Base-by-base conservation (phyloP, 2,888 invertebrate species). In the Criorhina ranunculi region DNA sequence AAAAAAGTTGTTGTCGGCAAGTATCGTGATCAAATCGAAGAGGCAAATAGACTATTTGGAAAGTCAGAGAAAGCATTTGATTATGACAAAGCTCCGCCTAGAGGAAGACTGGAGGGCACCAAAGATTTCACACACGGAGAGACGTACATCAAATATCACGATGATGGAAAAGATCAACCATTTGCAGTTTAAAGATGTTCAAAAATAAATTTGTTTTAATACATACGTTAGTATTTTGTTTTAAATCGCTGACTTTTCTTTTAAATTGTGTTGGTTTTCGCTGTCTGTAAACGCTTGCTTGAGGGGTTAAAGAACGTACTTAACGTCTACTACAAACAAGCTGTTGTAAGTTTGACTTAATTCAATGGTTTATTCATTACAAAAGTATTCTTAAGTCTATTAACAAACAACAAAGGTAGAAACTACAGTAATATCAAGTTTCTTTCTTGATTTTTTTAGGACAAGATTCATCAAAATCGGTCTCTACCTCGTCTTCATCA, bases 41-140 rank as follows among this genome's bases (percentile, higher is more conserved):
- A 93, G 88, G 93, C 94, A 69, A 94, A 93, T 86, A 92, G 95
- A 89, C 87, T 96, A 29, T 97, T 94, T 93, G 97, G 97, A 55
- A 94, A 94, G 91, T 92, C 93, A 0, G 91, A 94, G 2, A 93
- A 93, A 49, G 93, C 94, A 37, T 97, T 96, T 90, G 94, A 96
- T 87, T 97, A 97, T 89, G 93, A 94, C 0, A 94, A 95, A 88
- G 96, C 96, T 66, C 96, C 95, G 5, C 93, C 94, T 2, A 93
- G 97, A 92, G 97, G 98, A 7, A 95, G 95, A 93, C 94, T 96
- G 89, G 96, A 97, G 89, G 96, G 95, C 86, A 95, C 94, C 88
- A 95, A 95, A 92, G 97, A 97, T 90, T 96, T 96, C 87, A 95
- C 96, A 9, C 95, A 96, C 88, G 94, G 94, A 90, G 94, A 95